These are phyloP conservation scores for Haliaeetus leucogaster DNA, from an alignment of 2,113 vertebrate genomes.

Conservation along the genomic window DNA sequence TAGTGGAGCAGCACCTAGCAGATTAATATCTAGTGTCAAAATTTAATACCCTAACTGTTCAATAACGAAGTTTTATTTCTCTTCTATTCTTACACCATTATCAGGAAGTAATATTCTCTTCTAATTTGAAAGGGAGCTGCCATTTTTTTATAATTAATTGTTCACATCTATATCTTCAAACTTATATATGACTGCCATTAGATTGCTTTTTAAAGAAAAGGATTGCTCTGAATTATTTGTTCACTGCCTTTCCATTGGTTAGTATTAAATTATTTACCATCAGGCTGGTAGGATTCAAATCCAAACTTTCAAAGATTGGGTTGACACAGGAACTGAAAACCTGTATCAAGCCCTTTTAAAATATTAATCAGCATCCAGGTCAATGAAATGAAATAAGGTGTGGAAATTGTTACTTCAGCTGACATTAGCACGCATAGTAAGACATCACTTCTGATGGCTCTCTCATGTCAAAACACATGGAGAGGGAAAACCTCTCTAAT, in stretches of 20 bases:
- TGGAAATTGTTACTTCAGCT: constrained; percentile 48
- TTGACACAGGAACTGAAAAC: constrained; percentile 50
- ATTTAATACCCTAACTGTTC: constrained; percentile 58
- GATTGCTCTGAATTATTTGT: constrained; percentile 29
- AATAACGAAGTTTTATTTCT: constrained; percentile 58
- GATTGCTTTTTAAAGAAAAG: constrained; percentile 32
- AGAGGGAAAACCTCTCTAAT: constrained; percentile 15
- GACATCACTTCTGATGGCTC: constrained; percentile 28
- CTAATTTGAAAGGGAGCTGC: constrained; percentile 35
- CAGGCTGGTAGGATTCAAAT: constrained; percentile 19
- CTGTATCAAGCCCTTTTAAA: background rate
- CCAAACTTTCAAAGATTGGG: constrained; percentile 21
- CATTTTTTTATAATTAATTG: constrained; percentile 3
- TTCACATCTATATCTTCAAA: constrained; percentile 33
- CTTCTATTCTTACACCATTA: constrained; percentile 35
- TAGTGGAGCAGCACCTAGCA: constrained; percentile 17
- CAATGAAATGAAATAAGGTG: constrained; percentile 35
- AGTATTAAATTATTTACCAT: constrained; percentile 52
- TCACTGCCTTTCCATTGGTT: constrained; percentile 24
- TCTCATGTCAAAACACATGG: constrained; percentile 32
- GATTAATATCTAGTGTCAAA: constrained; percentile 61
- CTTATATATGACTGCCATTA: background rate
- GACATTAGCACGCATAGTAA: constrained; percentile 12
- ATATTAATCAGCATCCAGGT: constrained; percentile 34
- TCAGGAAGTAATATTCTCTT: constrained; percentile 31